phyloP scores from a whole-genome alignment of 2,113 vertebrate species.

The Cochlearius cochlearius region DNA sequence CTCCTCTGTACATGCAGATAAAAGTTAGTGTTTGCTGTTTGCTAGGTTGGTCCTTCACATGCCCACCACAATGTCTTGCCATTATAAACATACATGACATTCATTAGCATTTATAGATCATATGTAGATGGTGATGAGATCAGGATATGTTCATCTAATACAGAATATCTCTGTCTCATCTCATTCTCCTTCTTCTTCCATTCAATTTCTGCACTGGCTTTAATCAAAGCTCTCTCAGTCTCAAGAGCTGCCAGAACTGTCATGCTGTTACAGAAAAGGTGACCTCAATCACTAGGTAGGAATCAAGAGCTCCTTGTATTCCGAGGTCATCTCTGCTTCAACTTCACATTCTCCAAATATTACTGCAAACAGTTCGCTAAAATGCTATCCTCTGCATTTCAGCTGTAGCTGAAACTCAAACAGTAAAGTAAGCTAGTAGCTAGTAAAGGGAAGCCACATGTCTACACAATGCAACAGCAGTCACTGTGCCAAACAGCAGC shows the following conservation, averaged over 20 bases:
- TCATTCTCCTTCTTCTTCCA: conserved; percentile 4
- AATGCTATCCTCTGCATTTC: neutral
- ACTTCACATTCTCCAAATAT: conserved; percentile 50
- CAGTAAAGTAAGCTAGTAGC: neutral
- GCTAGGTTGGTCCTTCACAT: neutral
- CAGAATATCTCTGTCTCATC: neutral
- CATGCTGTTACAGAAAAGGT: conserved; percentile 46
- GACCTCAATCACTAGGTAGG: conserved; percentile 37
- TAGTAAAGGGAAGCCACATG: neutral
- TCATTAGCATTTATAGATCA: neutral
- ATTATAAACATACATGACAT: neutral
- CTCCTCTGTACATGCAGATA: neutral
- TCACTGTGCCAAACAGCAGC: neutral
- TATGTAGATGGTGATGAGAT: neutral
- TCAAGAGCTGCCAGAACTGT: conserved; percentile 21
- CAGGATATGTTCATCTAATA: neutral
- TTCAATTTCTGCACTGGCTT: conserved; percentile 32
- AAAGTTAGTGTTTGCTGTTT: neutral
- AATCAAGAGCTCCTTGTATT: neutral
- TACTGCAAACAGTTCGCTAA: conserved; percentile 10
- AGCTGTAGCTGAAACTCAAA: neutral
- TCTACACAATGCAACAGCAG: neutral
- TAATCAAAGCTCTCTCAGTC: conserved; percentile 30
- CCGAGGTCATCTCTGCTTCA: conserved; percentile 53
- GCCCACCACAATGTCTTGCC: accelerated